Conservation (phyloP, 2,888 invertebrate species). For the Minunthozetes semirufus region DNA sequence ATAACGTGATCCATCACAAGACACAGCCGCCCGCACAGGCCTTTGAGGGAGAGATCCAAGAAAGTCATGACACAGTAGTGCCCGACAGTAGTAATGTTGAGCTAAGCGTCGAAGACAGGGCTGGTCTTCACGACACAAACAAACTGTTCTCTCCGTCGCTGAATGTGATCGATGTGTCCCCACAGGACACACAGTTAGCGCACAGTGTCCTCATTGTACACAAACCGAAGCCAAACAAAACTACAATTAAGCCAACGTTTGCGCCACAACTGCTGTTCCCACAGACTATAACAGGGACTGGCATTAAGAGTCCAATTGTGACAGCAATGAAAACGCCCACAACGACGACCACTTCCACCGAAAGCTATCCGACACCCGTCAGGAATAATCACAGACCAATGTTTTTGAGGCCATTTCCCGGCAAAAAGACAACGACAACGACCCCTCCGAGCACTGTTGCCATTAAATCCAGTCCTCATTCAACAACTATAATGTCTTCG, state of each 20-base stretch:
- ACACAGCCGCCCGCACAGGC: background rate
- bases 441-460: background rate
- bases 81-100: slow-evolving; percentile 1
- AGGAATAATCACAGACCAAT: slow-evolving; percentile 34
- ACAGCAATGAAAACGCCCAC: background rate
- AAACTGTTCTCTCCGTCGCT: slow-evolving; percentile 33
- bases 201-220: slow-evolving; percentile 35
- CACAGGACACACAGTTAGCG: slow-evolving; percentile 34
- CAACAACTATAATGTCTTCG: background rate
- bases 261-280: slow-evolving; percentile 19
- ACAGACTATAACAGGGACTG: background rate
- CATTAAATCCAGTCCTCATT: background rate
- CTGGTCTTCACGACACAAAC: background rate
- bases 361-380: slow-evolving; percentile 14
- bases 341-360: background rate
- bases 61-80: background rate
- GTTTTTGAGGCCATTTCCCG: slow-evolving; percentile 27
- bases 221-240: slow-evolving; percentile 20
- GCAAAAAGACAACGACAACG: slow-evolving; percentile 1
- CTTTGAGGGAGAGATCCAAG: background rate
- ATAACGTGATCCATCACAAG: background rate
- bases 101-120: background rate
- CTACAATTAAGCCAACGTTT: background rate
- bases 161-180: slow-evolving; percentile 35
- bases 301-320: background rate